Evolutionary conservation across 2,113 vertebrate species (phyloP).

Genomic region (Melanotaenia duboulayi): DNA sequence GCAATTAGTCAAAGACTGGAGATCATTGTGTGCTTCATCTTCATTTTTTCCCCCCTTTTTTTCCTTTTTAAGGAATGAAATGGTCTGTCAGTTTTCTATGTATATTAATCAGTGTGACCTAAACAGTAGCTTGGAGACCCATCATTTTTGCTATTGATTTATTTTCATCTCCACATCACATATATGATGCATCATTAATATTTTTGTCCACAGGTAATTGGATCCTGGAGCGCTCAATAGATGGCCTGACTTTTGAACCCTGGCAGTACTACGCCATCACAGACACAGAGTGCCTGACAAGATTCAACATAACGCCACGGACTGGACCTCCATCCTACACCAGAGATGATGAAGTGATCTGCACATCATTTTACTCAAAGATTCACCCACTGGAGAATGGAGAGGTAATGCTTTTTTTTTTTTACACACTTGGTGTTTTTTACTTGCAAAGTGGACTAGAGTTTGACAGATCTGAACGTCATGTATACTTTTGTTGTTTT

Average conservation of each 20-base stretch:
- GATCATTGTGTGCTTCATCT: not conserved
- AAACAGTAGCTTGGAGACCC: slow-evolving; percentile 15
- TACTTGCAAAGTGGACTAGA: no score
- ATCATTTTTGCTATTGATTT: slow-evolving; percentile 54
- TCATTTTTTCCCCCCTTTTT: not conserved
- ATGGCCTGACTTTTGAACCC: slow-evolving; percentile 87
- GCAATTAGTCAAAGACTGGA: not conserved
- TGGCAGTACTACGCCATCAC: slow-evolving; percentile 98
- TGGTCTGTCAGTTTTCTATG: slow-evolving; percentile 59
- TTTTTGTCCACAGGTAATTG: slow-evolving; percentile 84
- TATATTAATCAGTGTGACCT: slow-evolving; percentile 60
- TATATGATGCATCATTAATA: slow-evolving; percentile 28
- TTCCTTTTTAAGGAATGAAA: slow-evolving; percentile 31
- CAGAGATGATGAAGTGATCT: slow-evolving; percentile 95
- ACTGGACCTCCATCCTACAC: slow-evolving; percentile 90
- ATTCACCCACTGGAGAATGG: slow-evolving; percentile 97
- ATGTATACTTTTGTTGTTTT: no score
- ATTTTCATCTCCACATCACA: not conserved
- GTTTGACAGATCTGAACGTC: no score
- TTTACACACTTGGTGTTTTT: not conserved
- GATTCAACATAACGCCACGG: slow-evolving; percentile 90
- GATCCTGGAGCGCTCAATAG: slow-evolving; percentile 93
- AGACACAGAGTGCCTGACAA: slow-evolving; percentile 91
- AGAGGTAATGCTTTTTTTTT: slow-evolving; percentile 85
- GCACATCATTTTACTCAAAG: slow-evolving; percentile 97